Evolutionary conservation across 2,797 vertebrate species (phyloP).

Genomic region (Lagorchestes hirsutus): DNA sequence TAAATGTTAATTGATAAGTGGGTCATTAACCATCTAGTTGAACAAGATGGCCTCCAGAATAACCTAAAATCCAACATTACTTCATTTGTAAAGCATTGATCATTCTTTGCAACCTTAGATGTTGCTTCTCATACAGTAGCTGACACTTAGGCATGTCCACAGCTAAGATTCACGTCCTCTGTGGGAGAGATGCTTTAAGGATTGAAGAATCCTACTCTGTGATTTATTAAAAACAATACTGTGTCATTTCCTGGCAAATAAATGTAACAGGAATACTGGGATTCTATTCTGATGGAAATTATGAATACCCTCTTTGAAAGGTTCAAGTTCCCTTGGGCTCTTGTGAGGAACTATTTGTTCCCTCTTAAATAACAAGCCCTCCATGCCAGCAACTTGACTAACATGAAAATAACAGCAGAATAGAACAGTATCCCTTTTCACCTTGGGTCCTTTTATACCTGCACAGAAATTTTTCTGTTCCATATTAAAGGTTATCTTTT

Average conservation of each 20-base stretch:
- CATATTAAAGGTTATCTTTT: not conserved
- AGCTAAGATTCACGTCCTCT: not conserved
- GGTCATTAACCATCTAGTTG: conserved; percentile 1
- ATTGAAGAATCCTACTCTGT: not conserved
- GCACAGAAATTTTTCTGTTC: not conserved
- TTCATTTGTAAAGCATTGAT: not conserved
- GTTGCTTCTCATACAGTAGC: not conserved
- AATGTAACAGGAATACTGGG: not conserved
- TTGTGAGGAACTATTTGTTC: not conserved
- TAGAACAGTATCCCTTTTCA: not conserved
- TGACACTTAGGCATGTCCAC: not conserved
- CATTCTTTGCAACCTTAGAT: not conserved
- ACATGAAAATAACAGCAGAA: not conserved
- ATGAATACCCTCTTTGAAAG: conserved; percentile 3
- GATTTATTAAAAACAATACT: not conserved
- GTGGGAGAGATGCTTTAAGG: not conserved
- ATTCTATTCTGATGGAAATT: not conserved
- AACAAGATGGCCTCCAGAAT: conserved; percentile 2
- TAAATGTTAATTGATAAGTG: not conserved
- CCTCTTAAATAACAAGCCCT: not conserved
- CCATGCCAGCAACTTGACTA: not conserved
- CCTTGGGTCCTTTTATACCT: not conserved
- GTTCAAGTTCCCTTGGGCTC: not conserved
- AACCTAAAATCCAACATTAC: not conserved
- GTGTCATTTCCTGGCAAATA: conserved; percentile 13